These are phyloP conservation scores for Batillaria attramentaria DNA, from an alignment of 1,140 invertebrate genomes.

Conservation along the genomic window DNA sequence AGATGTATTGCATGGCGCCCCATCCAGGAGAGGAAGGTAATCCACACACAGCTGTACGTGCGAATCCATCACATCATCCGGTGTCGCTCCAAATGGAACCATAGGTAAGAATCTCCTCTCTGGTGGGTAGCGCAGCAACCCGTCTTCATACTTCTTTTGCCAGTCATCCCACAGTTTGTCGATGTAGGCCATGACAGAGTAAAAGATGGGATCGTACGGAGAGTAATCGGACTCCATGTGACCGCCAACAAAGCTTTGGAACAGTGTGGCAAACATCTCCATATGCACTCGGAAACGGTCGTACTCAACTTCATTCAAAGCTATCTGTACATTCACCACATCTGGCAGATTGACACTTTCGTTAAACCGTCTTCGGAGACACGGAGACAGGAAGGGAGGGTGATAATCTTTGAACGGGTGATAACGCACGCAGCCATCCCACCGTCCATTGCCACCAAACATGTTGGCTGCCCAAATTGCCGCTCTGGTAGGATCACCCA, in stretches of 20 bases:
- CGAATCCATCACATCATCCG: conserved; percentile 59
- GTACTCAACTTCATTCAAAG: conserved; percentile 52
- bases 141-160: conserved; percentile 52
- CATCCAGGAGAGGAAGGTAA: conserved; percentile 56
- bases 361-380: conserved; percentile 58
- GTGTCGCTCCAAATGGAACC: conserved; percentile 55
- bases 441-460: conserved; percentile 62
- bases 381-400: conserved; percentile 56
- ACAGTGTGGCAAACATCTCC: conserved; percentile 51
- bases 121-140: conserved; percentile 46
- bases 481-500: conserved; percentile 51
- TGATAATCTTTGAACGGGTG: conserved; percentile 61
- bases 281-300: conserved; percentile 53
- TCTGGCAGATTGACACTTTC: conserved; percentile 54
- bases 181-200: conserved; percentile 58
- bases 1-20: conserved; percentile 52
- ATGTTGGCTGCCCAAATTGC: conserved; percentile 57
- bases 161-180: conserved; percentile 63
- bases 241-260: conserved; percentile 60
- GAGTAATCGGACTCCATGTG: conserved; percentile 56
- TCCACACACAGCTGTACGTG: conserved; percentile 58
- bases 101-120: conserved; percentile 51
- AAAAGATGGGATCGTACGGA: conserved; percentile 61
- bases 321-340: conserved; percentile 58
- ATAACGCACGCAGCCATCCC: conserved; percentile 54